phyloP scores from a whole-genome alignment of 2,797 vertebrate species.

The Falco novaeseelandiae region DNA sequence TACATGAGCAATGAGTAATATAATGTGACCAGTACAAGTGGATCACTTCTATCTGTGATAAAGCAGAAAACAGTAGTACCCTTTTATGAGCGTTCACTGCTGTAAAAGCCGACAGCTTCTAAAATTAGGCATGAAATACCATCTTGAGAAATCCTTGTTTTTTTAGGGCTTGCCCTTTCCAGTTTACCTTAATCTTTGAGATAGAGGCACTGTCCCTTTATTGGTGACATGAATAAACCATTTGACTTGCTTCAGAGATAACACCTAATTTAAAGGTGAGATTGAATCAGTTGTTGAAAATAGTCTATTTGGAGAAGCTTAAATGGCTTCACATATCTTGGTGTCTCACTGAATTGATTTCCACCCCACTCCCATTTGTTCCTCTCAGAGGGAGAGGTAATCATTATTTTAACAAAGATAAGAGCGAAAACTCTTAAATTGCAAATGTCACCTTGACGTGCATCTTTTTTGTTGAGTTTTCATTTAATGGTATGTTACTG shows the following conservation, averaged over 20 bases:
- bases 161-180: conserved; percentile 32
- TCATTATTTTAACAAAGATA: conserved; percentile 30
- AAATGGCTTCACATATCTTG: not conserved
- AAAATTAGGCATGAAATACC: conserved; percentile 67
- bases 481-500: not conserved
- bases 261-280: conserved; percentile 38
- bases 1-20: not conserved
- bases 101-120: conserved; percentile 61
- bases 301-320: conserved; percentile 15
- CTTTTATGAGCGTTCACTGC: conserved; percentile 50
- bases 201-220: not conserved
- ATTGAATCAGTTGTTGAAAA: conserved; percentile 46
- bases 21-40: not conserved
- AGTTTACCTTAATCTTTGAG: conserved; percentile 26
- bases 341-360: conserved; percentile 37
- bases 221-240: conserved; percentile 17
- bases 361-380: not conserved
- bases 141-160: conserved; percentile 22
- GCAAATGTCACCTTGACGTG: not conserved
- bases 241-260: conserved; percentile 22
- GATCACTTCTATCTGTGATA: conserved; percentile 16
- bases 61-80: not conserved
- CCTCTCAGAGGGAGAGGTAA: not conserved
- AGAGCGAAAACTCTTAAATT: not conserved
- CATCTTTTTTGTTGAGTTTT: not conserved